Conservation (phyloP, 2,113 vertebrate genomes). For the Poecilia latipinna region DNA sequence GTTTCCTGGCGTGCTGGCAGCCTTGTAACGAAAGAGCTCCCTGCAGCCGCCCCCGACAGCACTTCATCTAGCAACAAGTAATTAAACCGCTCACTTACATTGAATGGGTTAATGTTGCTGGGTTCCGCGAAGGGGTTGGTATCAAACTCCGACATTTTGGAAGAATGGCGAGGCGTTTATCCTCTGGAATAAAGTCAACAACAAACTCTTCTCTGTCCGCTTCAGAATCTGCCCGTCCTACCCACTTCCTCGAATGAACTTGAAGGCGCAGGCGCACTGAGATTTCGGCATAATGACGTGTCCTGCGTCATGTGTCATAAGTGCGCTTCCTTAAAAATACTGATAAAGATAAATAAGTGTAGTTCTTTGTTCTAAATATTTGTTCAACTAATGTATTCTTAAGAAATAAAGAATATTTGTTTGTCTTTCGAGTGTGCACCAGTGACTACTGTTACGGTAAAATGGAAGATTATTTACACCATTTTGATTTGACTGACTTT, state of each 20-base stretch:
- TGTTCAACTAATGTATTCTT: too few relatives aligned
- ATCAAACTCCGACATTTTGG: slow-evolving; percentile 86
- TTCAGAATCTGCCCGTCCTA: slow-evolving; percentile 25
- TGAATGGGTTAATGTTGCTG: slow-evolving; percentile 88
- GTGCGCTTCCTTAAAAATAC: neutral
- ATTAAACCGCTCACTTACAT: slow-evolving; percentile 76
- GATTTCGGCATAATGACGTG: slow-evolving; percentile 5
- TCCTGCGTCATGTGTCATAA: slow-evolving; percentile 5
- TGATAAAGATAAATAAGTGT: neutral
- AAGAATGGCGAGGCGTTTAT: slow-evolving; percentile 2
- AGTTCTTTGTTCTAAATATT: too few relatives aligned
- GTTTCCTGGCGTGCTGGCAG: slow-evolving; percentile 58
- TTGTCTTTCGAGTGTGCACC: too few relatives aligned
- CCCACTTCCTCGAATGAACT: slow-evolving; percentile 67
- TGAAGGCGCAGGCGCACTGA: slow-evolving; percentile 56
- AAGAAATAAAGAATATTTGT: too few relatives aligned
- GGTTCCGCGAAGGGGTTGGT: slow-evolving; percentile 88
- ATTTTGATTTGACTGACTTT: too few relatives aligned
- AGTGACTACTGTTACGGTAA: too few relatives aligned
- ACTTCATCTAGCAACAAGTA: neutral
- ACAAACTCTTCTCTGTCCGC: slow-evolving; percentile 21
- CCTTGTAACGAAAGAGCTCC: slow-evolving; percentile 36
- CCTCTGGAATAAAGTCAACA: slow-evolving; percentile 39
- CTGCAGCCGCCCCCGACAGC: slow-evolving; percentile 2
- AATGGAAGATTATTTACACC: too few relatives aligned